phyloP scores from a whole-genome alignment of 2,797 vertebrate genomes.

The Rhabdomys pumilio region DNA sequence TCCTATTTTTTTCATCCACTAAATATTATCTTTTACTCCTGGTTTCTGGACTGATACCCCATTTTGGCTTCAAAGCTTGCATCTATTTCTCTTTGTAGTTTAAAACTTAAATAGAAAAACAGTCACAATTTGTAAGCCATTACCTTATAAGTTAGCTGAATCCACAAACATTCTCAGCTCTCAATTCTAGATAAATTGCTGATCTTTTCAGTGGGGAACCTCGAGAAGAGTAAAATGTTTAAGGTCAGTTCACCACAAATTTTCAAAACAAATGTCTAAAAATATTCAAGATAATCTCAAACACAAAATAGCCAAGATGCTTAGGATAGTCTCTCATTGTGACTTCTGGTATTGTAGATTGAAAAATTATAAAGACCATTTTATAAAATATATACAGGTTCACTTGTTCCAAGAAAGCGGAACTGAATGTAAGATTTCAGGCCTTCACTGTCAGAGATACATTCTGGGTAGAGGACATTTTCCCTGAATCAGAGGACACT shows the following conservation, averaged over 20 bases:
- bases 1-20: background rate
- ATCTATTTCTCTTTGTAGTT: background rate
- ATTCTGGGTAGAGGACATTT: too few species aligned
- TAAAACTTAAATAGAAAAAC: background rate
- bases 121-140: background rate
- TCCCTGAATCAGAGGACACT: too few species aligned
- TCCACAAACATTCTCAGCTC: constrained; percentile 19
- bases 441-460: too few species aligned
- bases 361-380: too few species aligned
- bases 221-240: background rate
- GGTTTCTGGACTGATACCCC: background rate
- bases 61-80: background rate
- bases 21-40: background rate
- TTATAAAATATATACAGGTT: too few species aligned
- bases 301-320: constrained; percentile 33
- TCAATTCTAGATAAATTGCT: constrained; percentile 6
- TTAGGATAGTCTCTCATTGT: constrained; percentile 24
- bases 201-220: background rate
- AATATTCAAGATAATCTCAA: constrained; percentile 36
- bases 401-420: too few species aligned
- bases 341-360: background rate
- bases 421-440: too few species aligned
- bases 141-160: constrained; percentile 29
- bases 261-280: constrained; percentile 60
- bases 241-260: background rate